Percentiles rank a stretch among this genome's conserved stretches.
Evolutionary conservation across 2,888 invertebrate genomes (phyloP).

Genomic region (Epistrophella euchroma): DNA sequence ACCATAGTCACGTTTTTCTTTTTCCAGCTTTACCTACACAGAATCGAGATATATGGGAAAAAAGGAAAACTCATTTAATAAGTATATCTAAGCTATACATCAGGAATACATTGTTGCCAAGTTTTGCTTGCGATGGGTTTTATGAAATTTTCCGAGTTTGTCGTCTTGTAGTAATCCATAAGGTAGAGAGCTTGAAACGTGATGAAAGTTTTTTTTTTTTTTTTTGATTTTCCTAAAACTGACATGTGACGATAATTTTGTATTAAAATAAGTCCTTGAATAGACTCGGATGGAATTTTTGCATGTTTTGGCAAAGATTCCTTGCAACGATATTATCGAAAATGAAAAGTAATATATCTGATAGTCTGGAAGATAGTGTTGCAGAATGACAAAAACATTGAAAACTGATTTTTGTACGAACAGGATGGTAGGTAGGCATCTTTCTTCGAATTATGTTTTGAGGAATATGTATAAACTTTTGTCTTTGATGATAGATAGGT

Average conservation of each 20-base stretch:
- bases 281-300: background rate
- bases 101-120: constrained; percentile 51
- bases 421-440: background rate
- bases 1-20: constrained; percentile 59
- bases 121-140: constrained; percentile 10
- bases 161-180: background rate
- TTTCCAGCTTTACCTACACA: constrained; percentile 5
- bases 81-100: constrained; percentile 9
- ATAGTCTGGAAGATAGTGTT: background rate
- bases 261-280: constrained; percentile 1
- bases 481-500: too few species aligned
- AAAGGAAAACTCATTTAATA: constrained; percentile 42
- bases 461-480: too few species aligned
- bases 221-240: background rate
- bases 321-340: background rate
- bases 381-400: background rate
- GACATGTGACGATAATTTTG: background rate
- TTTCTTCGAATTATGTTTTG: too few species aligned
- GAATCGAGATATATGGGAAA: background rate
- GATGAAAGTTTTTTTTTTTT: background rate
- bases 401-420: too few species aligned
- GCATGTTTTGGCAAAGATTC: background rate
- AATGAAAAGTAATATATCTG: background rate
- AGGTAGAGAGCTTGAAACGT: constrained; percentile 11
- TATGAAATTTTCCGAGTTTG: constrained; percentile 13